Evolutionary conservation across 2,113 vertebrate species (phyloP), one percentile per base, ranked within the genome.

Genomic region (Corythornis madagascariensis): DNA sequence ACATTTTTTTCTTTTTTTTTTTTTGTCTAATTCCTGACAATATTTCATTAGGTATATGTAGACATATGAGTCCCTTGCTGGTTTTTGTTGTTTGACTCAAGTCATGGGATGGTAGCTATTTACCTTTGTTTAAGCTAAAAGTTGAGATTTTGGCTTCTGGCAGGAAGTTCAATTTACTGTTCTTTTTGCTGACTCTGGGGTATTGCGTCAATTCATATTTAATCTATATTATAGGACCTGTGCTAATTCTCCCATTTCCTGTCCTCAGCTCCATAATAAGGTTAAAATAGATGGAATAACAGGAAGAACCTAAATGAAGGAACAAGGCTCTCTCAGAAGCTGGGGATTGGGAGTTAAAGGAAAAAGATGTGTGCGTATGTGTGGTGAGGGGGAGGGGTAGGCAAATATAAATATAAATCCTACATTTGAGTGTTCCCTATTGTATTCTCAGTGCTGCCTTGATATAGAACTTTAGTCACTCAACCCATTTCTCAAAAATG

Each of bases 351-450:
- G 10, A 90, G 38, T 38, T 28, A 71, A 52, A 74, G 9, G 28
- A 83, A 19, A 35, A 79, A 35, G 15, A 13, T 55, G 12, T 29
- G 9, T 42, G 18, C 3, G 4, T 20, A 5, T 45, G 10, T 10
- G 8, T 22, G 20, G 10, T 38, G 38, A 5, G 26, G 17, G 61
- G 3, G 8, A 9, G 22, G 5, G 1, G 5, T 53, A 60, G 25
- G 52, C 48, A 70, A 87, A 66, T 60, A 74, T 33, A 84, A 71
- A 40, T 7, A 61, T 25, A 78, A 69, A 61, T 45, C 11, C 43
- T 64, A 9, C 1, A 0, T 1, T 78, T 50, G 10, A 12, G 6
- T 47, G 31, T 20, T 79, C 11, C 16, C 11, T 4, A 18, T 43
- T 17, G 1, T 13, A 11, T 43, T 83, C 69, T 59, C 59, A 43